Conservation (phyloP, 2,888 invertebrate species). For the Seira sanloemensis region DNA sequence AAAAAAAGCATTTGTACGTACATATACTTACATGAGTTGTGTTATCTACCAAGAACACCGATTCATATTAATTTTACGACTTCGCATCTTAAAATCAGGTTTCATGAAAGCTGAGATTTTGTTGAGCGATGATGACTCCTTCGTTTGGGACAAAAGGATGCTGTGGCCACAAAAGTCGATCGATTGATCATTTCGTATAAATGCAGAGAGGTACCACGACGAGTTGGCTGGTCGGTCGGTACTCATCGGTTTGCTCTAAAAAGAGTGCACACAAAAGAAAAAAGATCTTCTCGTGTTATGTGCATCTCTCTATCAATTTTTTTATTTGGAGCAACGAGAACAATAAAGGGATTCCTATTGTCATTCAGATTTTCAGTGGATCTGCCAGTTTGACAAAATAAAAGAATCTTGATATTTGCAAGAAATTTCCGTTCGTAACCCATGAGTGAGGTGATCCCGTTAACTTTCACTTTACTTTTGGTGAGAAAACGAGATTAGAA, state of each 20-base stretch:
- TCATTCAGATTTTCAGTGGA: conserved; percentile 5
- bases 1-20: background rate
- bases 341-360: no score
- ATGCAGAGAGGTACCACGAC: conserved; percentile 14
- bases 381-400: conserved; percentile 6
- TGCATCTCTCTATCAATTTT: background rate
- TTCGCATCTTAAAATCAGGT: conserved; percentile 2
- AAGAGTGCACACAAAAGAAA: background rate
- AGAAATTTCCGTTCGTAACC: background rate
- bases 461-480: background rate
- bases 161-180: conserved; percentile 11
- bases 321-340: conserved; percentile 4
- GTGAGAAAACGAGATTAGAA: background rate
- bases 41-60: conserved; percentile 1
- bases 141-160: conserved; percentile 13
- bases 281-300: no score
- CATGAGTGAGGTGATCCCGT: background rate
- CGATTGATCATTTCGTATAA: conserved; percentile 42
- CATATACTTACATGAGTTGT: no score
- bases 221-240: conserved; percentile 37
- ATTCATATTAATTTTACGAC: conserved; percentile 9
- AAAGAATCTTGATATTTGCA: background rate
- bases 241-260: conserved; percentile 33
- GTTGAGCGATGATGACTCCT: conserved; percentile 2
- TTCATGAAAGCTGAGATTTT: background rate